These are phyloP conservation scores for Ophion slaviceki DNA, from an alignment of 2,888 invertebrate genomes.

Conservation along the genomic window DNA sequence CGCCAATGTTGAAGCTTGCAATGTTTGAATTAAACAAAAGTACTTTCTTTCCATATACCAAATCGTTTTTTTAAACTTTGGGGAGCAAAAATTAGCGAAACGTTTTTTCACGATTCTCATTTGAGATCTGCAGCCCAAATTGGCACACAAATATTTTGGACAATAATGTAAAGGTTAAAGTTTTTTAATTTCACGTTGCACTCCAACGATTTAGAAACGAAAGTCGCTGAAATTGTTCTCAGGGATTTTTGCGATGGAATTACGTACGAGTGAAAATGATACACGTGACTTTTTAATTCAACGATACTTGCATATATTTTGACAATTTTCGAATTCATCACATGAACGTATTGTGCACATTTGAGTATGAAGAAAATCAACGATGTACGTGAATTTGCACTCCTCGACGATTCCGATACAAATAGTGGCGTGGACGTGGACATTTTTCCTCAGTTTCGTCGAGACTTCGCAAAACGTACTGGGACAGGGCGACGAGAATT, in stretches of 20 bases:
- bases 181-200: no score
- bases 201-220: no score
- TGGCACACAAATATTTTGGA: no score
- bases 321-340: neutral
- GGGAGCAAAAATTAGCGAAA: no score
- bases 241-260: neutral
- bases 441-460: slow-evolving; percentile 7
- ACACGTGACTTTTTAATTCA: neutral
- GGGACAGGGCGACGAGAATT: neutral
- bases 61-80: no score
- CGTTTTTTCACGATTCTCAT: no score
- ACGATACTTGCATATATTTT: neutral
- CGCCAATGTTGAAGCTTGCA: no score
- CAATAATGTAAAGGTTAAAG: no score
- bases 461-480: neutral
- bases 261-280: neutral
- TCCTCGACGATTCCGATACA: neutral
- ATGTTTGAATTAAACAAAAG: no score
- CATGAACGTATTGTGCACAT: neutral
- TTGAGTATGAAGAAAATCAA: neutral
- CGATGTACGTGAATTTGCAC: slow-evolving; percentile 2
- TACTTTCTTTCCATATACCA: no score
- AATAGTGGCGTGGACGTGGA: neutral
- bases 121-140: no score
- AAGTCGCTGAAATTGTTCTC: no score